Evolutionary conservation across 2,888 invertebrate species (phyloP), one percentile per base, ranked within the genome.

Genomic region (Halictus ligatus): DNA sequence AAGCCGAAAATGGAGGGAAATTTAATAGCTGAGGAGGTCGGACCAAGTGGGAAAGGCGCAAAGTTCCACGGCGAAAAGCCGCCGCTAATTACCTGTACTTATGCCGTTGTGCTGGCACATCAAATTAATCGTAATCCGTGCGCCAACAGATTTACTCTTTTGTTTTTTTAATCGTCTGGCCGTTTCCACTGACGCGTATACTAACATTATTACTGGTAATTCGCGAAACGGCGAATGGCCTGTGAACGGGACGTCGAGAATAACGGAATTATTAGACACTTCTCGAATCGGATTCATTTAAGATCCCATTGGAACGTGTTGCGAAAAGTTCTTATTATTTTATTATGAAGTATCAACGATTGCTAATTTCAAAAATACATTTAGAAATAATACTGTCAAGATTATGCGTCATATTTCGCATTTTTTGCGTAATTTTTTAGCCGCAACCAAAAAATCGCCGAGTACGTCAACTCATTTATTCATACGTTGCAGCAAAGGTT

Each of bases 1-100:
- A 78, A 86, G 69, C 78, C 78, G 48, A 64, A 77, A 87, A 78
- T 69, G 25, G 77, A 35, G 77, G 71, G 40, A 81, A 84, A 84
- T 81, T 86, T 85, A 71, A 77, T 43, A 71, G 75, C 35, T 58
- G 83, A 79, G 43, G 74, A 75, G 50, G 50, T 29, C 71, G 54
- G 29, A 35, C 13, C 15, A 40, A 69, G 12, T 35, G 69, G 69
- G 7, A 74, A 69, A 58, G 35, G 75, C 58, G 78, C 40, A 71
- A 81, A 80, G 43, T 82, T 40, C 75, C 54, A 82, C 73, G 29
- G 13, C 73, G 75, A 67, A 60, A 64, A 71, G 75, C 76, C 58
- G 73, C 1, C 78, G 35, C 90, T 91, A 89, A 90, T 91, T 90
- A 84, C 89, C 84, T 72, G 74, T 79, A 81, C 77, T 82, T 83